Conservation (phyloP, 2,113 vertebrate genomes). For the Dicaeum eximium region DNA sequence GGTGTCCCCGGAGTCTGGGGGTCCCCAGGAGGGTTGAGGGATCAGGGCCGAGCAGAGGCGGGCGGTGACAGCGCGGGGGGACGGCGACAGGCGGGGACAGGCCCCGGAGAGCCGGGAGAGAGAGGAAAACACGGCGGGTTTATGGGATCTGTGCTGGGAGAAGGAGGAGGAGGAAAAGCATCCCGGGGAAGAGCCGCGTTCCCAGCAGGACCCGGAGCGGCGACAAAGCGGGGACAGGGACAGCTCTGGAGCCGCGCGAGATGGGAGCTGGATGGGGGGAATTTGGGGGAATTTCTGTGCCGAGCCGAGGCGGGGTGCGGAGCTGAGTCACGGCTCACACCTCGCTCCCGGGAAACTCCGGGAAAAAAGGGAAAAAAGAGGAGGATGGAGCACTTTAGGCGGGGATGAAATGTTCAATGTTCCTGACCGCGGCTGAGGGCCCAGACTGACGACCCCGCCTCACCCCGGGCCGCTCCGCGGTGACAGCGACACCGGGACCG, state of each 20-base stretch:
- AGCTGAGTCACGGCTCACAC: slow-evolving; percentile 19
- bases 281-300: background rate
- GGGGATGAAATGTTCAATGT: background rate
- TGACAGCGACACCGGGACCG: background rate
- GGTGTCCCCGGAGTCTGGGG: background rate
- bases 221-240: background rate
- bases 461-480: background rate
- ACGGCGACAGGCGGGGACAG: background rate
- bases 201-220: background rate
- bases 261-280: fast-evolving
- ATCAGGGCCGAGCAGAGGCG: background rate
- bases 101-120: background rate
- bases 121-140: background rate
- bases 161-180: background rate
- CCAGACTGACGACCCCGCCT: background rate
- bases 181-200: background rate
- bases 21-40: background rate
- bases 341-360: background rate
- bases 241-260: background rate
- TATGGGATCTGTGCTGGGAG: background rate
- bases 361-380: background rate
- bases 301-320: background rate
- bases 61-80: background rate
- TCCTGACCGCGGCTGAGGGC: background rate
- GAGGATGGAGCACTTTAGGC: background rate